These are phyloP conservation scores for Drosophila mojavensis DNA, from an alignment of 1,140 invertebrate genomes.

Conservation along the genomic window DNA sequence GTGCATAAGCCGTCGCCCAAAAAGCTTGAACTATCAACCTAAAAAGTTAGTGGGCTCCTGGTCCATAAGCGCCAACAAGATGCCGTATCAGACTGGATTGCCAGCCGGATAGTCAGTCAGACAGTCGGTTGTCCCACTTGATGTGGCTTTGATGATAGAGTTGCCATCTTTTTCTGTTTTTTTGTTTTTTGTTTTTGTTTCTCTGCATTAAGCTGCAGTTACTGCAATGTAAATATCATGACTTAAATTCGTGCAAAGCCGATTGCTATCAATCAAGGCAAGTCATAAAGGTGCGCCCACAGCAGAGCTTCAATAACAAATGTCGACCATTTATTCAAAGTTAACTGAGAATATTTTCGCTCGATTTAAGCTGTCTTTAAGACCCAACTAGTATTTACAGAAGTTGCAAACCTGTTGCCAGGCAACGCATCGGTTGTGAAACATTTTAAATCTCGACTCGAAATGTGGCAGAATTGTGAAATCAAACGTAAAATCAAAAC, in stretches of 20 bases:
- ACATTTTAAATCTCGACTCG: too few relatives aligned
- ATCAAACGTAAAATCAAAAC: too few relatives aligned
- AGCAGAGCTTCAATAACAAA: neutral
- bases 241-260: slow-evolving; percentile 54
- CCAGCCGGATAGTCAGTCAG: slow-evolving; percentile 23
- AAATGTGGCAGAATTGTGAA: too few relatives aligned
- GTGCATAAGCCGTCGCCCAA: slow-evolving; percentile 67
- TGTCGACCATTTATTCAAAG: neutral
- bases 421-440: too few relatives aligned
- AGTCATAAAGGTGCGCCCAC: slow-evolving; percentile 13
- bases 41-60: slow-evolving; percentile 50
- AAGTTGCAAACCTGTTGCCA: too few relatives aligned
- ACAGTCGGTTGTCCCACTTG: slow-evolving; percentile 21
- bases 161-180: neutral
- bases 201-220: slow-evolving; percentile 23
- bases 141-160: slow-evolving; percentile 25
- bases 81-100: slow-evolving; percentile 32
- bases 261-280: slow-evolving; percentile 60
- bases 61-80: slow-evolving; percentile 28
- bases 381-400: neutral
- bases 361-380: neutral
- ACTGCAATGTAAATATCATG: slow-evolving; percentile 24
- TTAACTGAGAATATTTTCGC: too few relatives aligned
- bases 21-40: slow-evolving; percentile 72
- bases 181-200: neutral